Evolutionary conservation across 1,140 invertebrate genomes (phyloP), one percentile per base, ranked within the genome.

Genomic region (Megalonaias nervosa): DNA sequence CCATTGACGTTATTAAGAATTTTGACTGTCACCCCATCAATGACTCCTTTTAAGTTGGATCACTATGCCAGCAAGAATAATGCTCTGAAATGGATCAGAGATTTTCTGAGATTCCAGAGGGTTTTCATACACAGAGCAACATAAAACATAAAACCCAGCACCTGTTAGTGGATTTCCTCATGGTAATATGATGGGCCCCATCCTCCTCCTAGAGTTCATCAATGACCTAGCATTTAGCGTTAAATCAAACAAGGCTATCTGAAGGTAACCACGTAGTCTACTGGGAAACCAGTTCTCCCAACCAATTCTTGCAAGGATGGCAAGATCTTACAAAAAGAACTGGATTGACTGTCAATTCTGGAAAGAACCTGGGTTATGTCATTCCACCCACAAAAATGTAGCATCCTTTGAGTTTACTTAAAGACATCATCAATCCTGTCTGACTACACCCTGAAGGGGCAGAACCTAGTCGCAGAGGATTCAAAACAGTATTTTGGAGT

Each of bases 221-320:
- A 80, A 84, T 56, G 71, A 84, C 68, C 64, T 77, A 11, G 67
- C 60, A 19, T 72, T 78, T 38, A 71, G 68, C 57, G 19, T 84
- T 9, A 59, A 67, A 23, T 69, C 19, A 23, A 82, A 73, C 75
- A 14, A 75, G 78, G 58, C 71, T 78, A 5, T 78, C 73, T 72
- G 79, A 73, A 15, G 79, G 77, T 31, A 62, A 77, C 19, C 57
- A 67, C 19, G 61, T 75, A 17, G 59, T 75, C 1, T 79, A 74
- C 61, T 58, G 66, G 70, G 56, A 59, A 26, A 74, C 70, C 9
- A 60, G 60, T 3, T 31, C 64, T 5, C 16, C 60, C 13, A 59
- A n/a, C n/a, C n/a, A n/a, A n/a, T n/a, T n/a, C 2, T 1, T 2
- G 2, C 26, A 23, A 71, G 26, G 71, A 79, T 61, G 59, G 60